A percentile compares a stretch with the other conserved stretches of the same genome.
These are phyloP conservation scores for Amaurobius ferox DNA, from an alignment of 2,888 invertebrate species.

Conservation along the genomic window DNA sequence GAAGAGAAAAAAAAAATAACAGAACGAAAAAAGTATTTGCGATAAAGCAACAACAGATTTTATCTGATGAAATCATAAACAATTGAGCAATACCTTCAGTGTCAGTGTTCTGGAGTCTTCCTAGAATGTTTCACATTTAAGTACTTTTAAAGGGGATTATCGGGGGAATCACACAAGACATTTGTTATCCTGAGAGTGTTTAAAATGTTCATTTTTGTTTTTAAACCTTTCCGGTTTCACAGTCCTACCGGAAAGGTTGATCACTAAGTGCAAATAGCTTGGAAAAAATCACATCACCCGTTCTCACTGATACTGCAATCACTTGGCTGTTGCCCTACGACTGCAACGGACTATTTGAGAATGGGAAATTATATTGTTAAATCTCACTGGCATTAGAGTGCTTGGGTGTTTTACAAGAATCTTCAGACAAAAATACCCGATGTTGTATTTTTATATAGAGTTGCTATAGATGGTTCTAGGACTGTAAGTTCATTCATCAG, in stretches of 20 bases:
- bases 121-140: conserved; percentile 51
- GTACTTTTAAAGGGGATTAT: conserved; percentile 49
- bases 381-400: conserved; percentile 4
- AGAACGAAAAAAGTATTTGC: too few species aligned
- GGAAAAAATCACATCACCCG: conserved; percentile 47
- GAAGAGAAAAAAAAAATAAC: too few species aligned
- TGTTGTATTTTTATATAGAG: too few species aligned
- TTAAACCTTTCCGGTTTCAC: conserved; percentile 21
- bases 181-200: conserved; percentile 64
- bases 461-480: too few species aligned
- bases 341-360: neutral
- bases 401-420: neutral
- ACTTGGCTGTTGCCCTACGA: neutral
- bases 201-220: conserved; percentile 44
- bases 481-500: too few species aligned
- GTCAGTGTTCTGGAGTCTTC: conserved; percentile 40
- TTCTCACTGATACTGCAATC: conserved; percentile 7
- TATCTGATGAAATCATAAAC: neutral
- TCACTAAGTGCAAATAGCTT: conserved; percentile 61
- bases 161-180: conserved; percentile 52
- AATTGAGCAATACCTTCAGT: neutral
- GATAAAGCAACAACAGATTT: neutral
- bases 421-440: neutral
- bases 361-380: neutral
- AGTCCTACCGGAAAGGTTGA: conserved; percentile 37